Base-by-base conservation (phyloP, 2,797 vertebrate genomes). In the Craterocephalus amniculus region DNA sequence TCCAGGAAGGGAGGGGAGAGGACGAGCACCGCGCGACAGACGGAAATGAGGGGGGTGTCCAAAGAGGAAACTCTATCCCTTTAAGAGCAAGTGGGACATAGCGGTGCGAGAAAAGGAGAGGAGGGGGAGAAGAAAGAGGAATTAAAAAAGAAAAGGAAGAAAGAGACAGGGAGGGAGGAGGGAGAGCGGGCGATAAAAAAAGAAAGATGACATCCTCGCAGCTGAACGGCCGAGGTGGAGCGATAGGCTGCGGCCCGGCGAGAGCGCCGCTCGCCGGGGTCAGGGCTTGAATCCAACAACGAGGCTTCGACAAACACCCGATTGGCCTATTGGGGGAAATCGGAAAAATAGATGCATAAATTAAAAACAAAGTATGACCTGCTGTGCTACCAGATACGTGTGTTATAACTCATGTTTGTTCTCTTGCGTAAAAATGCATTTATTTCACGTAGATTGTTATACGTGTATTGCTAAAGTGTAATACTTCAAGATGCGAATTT, bases 101-200 rank as follows among this genome's bases (percentile, higher is more conserved):
- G 92, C 92, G 89, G 90, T 87, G 92, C 91, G 93, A 92, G 92
- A 90, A 93, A 91, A 92, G 90, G 91, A 93, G 93, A 94, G 93
- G 93, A 93, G 93, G 93, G 93, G 92, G 93, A 93, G 92, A 94
- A 94, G 93, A 94, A 93, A 93, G 93, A 94, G 93, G 94, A 94
- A 94, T 94, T 94, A 93, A 93, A 94, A 94, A 94, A 93, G 92
- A 94, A 93, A 93, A 93, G 91, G 90, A 94, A 94, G 92, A 92
- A 94, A 93, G 92, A 93, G 88, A 94, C 88, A 89, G 94, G 90
- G 92, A 91, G 92, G 90, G 91, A 88, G 92, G 93, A 91, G 91
- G 91, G 92, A 92, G 93, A 77, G 93, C 87, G 91, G 89, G 91
- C 91, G 92, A 93, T 92, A 94, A 94, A 95, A 94, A 94, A 94